Conservation (phyloP, 2,113 vertebrate species). For the Solea solea region DNA sequence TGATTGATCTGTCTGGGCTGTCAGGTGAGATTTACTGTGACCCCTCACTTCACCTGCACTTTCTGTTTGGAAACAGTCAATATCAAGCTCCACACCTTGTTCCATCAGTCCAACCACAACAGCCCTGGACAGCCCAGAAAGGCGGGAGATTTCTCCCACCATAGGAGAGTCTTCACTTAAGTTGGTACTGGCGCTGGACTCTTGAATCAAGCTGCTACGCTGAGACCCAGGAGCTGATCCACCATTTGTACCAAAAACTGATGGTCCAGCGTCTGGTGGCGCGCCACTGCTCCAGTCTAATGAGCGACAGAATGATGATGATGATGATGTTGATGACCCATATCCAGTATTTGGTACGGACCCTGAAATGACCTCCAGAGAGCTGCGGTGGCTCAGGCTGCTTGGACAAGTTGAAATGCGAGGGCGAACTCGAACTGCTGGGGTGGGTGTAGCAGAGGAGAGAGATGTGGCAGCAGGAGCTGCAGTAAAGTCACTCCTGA, state of each 20-base stretch:
- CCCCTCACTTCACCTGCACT: slow-evolving; percentile 55
- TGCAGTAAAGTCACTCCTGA: slow-evolving; percentile 52
- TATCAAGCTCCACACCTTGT: slow-evolving; percentile 83
- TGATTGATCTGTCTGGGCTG: slow-evolving; percentile 53
- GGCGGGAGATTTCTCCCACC: slow-evolving; percentile 82
- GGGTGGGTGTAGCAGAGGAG: slow-evolving; percentile 68
- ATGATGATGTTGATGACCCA: slow-evolving; percentile 28
- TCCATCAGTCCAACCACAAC: slow-evolving; percentile 85
- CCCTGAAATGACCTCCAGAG: slow-evolving; percentile 76
- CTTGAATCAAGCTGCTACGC: slow-evolving; percentile 71
- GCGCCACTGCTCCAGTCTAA: slow-evolving; percentile 77
- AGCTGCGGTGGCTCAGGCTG: slow-evolving; percentile 80
- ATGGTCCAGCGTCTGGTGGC: slow-evolving; percentile 49
- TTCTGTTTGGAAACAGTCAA: slow-evolving; percentile 80
- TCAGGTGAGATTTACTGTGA: slow-evolving; percentile 61
- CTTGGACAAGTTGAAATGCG: slow-evolving; percentile 85
- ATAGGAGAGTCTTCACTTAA: slow-evolving; percentile 77
- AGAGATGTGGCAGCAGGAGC: slow-evolving; percentile 62
- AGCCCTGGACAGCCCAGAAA: slow-evolving; percentile 80
- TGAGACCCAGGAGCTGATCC: slow-evolving; percentile 70
- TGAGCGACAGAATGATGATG: slow-evolving; percentile 75
- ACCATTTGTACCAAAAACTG: slow-evolving; percentile 35
- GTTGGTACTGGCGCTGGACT: slow-evolving; percentile 66
- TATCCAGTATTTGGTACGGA: slow-evolving; percentile 56
- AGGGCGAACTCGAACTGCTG: slow-evolving; percentile 79